A percentile compares a stretch with the other conserved stretches of the same genome.
Evolutionary conservation across 2,888 invertebrate species (phyloP).

Genomic region (Thera obeliscata): DNA sequence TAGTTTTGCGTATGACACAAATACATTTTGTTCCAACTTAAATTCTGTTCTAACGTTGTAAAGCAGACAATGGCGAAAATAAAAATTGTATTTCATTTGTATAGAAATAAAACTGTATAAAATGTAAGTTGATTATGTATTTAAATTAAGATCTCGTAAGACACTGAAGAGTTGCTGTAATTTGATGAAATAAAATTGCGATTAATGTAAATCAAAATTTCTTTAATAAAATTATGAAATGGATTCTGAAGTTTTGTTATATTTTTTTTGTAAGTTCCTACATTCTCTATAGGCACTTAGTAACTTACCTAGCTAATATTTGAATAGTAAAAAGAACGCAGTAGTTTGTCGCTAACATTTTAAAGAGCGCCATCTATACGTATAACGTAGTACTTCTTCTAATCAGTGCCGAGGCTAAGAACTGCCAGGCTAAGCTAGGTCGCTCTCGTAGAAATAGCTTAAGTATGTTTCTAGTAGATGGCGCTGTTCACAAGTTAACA

Average conservation of each 20-base stretch:
- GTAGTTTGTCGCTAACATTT: not conserved
- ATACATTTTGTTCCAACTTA: not conserved
- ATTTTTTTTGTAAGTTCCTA: not conserved
- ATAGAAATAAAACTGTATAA: constrained; percentile 21
- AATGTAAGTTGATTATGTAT: constrained; percentile 13
- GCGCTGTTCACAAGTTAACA: not conserved
- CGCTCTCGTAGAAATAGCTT: not conserved
- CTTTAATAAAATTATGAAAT: constrained; percentile 73
- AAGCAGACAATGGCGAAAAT: not conserved
- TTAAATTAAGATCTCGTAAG: constrained; percentile 14
- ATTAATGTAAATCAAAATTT: constrained; percentile 72
- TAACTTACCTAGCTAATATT: too few relatives aligned
- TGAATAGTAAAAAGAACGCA: too few relatives aligned
- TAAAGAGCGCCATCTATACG: not conserved
- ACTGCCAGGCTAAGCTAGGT: too few relatives aligned
- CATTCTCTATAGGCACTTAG: too few relatives aligned
- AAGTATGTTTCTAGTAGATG: not conserved
- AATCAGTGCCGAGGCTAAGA: too few relatives aligned
- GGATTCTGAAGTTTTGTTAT: constrained; percentile 7
- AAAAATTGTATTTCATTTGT: not conserved
- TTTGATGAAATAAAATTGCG: constrained; percentile 69
- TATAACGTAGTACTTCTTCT: too few relatives aligned
- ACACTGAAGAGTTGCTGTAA: constrained; percentile 46
- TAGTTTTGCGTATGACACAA: not conserved
- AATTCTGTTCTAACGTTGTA: not conserved